Evolutionary conservation across 1,140 invertebrate genomes (phyloP).

Genomic region (Apis cerana): DNA sequence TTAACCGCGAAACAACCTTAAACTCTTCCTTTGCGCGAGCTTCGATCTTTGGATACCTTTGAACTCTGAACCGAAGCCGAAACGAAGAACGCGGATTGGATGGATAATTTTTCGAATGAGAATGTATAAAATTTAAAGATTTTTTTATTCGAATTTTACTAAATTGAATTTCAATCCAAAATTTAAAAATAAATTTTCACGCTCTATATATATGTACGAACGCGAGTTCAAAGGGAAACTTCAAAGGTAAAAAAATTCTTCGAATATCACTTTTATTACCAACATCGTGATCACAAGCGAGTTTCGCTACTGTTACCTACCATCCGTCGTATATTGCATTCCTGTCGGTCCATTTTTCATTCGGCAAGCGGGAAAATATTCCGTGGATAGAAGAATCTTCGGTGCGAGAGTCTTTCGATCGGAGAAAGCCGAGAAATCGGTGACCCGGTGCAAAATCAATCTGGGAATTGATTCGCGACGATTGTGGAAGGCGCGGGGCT

Average conservation of each 20-base stretch:
- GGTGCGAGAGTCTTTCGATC: not conserved
- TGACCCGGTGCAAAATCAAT: conserved; percentile 36
- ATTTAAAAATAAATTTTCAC: no score
- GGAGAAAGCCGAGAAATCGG: conserved; percentile 39
- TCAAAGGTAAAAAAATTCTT: conserved; percentile 10
- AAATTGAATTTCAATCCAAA: no score
- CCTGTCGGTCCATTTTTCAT: conserved; percentile 25
- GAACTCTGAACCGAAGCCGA: not conserved
- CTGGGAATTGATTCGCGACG: conserved; percentile 51
- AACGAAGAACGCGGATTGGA: not conserved
- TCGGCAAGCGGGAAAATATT: conserved; percentile 14
- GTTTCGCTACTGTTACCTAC: conserved; percentile 6
- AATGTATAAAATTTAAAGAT: no score
- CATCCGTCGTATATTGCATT: conserved; percentile 37
- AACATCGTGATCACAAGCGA: not conserved
- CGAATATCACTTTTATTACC: not conserved
- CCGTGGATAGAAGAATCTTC: not conserved
- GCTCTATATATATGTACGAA: no score
- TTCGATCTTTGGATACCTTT: no score
- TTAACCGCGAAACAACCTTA: not conserved
- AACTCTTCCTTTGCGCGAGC: no score
- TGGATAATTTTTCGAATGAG: no score
- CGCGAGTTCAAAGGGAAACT: no score
- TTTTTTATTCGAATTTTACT: no score
- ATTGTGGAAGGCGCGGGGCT: conserved; percentile 29